These are phyloP conservation scores for Harmothoe impar DNA, from an alignment of 2,888 invertebrate genomes.

Conservation along the genomic window DNA sequence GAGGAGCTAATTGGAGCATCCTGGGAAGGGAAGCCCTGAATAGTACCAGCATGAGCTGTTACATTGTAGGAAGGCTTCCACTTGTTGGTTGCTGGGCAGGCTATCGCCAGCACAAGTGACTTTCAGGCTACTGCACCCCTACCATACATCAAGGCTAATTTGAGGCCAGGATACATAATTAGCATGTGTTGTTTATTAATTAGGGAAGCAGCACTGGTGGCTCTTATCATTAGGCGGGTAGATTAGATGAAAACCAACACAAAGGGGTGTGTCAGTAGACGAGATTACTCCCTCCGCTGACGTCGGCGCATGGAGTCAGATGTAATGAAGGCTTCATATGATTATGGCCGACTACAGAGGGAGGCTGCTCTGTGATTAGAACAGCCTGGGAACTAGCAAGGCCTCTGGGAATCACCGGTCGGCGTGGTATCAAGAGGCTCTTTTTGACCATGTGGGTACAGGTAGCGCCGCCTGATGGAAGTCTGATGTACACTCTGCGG, in stretches of 20 bases:
- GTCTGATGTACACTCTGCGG: not conserved
- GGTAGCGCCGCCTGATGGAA: not conserved
- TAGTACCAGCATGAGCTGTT: not conserved
- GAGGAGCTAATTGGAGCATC: not conserved
- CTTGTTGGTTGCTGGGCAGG: not conserved
- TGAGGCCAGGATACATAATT: slow-evolving; percentile 38
- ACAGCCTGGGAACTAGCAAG: slow-evolving; percentile 53
- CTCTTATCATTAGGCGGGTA: slow-evolving; percentile 54
- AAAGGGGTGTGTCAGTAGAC: slow-evolving; percentile 23
- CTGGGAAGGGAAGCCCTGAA: not conserved
- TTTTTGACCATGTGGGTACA: slow-evolving; percentile 10
- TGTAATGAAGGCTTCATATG: slow-evolving; percentile 40
- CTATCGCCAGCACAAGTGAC: slow-evolving; percentile 19
- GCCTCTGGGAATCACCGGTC: slow-evolving; percentile 41
- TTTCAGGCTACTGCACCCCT: slow-evolving; percentile 1
- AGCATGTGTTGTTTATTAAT: slow-evolving; percentile 60
- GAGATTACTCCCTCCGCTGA: slow-evolving; percentile 36
- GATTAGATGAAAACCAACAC: slow-evolving; percentile 36
- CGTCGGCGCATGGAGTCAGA: slow-evolving; percentile 4
- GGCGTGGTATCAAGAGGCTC: not conserved
- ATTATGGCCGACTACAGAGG: slow-evolving; percentile 54
- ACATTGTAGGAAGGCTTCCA: not conserved
- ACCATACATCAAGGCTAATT: slow-evolving; percentile 50
- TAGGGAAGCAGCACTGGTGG: not conserved
- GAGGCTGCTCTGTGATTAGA: slow-evolving; percentile 47